Conservation (phyloP, 2,888 invertebrate species). For the Drosophila atripex region DNA sequence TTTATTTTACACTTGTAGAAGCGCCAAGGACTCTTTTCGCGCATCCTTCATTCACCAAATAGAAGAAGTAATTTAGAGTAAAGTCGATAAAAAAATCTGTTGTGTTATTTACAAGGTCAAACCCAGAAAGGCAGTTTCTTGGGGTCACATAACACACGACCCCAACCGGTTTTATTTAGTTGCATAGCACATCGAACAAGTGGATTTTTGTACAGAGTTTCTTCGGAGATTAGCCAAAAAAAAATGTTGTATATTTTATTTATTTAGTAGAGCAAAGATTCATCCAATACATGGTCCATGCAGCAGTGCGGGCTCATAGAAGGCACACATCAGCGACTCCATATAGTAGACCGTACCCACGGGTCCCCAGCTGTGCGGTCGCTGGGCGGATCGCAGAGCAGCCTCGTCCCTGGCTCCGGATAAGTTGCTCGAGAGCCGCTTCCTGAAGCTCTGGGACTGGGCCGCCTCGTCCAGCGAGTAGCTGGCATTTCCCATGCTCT, state of each 20-base stretch:
- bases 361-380: slow-evolving; percentile 84
- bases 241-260: slow-evolving; percentile 5
- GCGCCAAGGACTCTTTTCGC: slow-evolving; percentile 56
- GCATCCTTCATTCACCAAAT: slow-evolving; percentile 42
- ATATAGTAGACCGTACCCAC: slow-evolving; percentile 84
- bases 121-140: slow-evolving; percentile 44
- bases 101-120: slow-evolving; percentile 72
- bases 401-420: slow-evolving; percentile 78
- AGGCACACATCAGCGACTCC: slow-evolving; percentile 90
- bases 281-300: slow-evolving; percentile 93
- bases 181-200: slow-evolving; percentile 53
- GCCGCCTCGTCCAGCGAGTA: slow-evolving; percentile 76
- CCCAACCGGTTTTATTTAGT: slow-evolving; percentile 62
- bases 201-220: slow-evolving; percentile 63
- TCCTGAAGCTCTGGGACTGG: slow-evolving; percentile 24
- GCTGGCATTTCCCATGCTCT: slow-evolving; percentile 81
- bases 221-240: slow-evolving; percentile 21
- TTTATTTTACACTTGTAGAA: slow-evolving; percentile 75
- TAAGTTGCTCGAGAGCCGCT: slow-evolving; percentile 78
- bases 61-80: slow-evolving; percentile 19
- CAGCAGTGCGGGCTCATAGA: slow-evolving; percentile 89
- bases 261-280: slow-evolving; percentile 55
- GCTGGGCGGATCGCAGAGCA: slow-evolving; percentile 56
- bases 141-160: slow-evolving; percentile 59
- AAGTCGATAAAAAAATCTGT: slow-evolving; percentile 28